These are phyloP conservation scores for Chelon labrosus DNA, from an alignment of 2,797 vertebrate genomes.

Conservation along the genomic window DNA sequence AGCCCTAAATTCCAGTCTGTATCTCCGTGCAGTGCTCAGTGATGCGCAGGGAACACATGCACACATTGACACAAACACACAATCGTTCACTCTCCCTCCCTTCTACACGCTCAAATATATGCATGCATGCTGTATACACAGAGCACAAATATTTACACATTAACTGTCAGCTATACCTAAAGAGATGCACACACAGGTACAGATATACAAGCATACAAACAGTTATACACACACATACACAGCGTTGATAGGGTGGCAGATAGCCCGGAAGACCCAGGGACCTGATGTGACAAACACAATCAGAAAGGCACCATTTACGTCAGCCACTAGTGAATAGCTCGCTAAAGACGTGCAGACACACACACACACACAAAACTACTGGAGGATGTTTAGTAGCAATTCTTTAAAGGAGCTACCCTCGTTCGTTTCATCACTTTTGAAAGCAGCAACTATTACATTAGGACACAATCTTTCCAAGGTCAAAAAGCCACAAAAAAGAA, in stretches of 20 bases:
- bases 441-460: no score
- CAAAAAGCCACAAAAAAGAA: no score
- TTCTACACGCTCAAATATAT: slow-evolving; percentile 23
- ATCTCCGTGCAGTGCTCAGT: slow-evolving; percentile 66
- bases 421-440: no score
- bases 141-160: slow-evolving; percentile 28
- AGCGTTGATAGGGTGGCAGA: slow-evolving; percentile 4
- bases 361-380: not conserved
- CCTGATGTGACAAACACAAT: slow-evolving; percentile 57
- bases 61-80: slow-evolving; percentile 13
- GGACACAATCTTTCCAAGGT: no score
- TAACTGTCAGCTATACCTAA: slow-evolving; percentile 14
- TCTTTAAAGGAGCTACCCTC: no score
- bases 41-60: slow-evolving; percentile 48
- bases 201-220: not conserved
- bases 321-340: slow-evolving; percentile 52
- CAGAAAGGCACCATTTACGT: slow-evolving; percentile 56
- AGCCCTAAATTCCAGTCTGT: slow-evolving; percentile 68
- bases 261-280: slow-evolving; percentile 42
- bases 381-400: no score
- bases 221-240: not conserved
- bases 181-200: not conserved
- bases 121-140: slow-evolving; percentile 20
- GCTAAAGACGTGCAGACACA: slow-evolving; percentile 22
- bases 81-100: slow-evolving; percentile 21